A percentile compares a stretch with the other conserved stretches of the same genome.
Conservation (phyloP, 2,113 vertebrate species). For the Catagonus wagneri region DNA sequence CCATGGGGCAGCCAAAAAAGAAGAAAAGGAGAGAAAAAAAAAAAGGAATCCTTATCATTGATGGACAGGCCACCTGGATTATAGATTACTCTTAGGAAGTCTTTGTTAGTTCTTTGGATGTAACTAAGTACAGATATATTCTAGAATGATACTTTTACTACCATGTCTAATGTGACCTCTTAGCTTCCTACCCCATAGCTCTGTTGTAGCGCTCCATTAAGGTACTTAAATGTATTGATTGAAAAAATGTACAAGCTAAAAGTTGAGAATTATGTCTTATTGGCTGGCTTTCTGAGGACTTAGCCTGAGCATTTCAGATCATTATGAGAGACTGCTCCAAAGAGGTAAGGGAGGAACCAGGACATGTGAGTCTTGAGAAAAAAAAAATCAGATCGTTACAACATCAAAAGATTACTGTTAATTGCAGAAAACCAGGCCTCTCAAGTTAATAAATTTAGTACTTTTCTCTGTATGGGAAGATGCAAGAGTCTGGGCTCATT, state of each 20-base stretch:
- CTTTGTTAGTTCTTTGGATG: neutral
- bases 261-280: neutral
- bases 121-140: neutral
- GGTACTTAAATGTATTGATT: neutral
- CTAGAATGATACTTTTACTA: neutral
- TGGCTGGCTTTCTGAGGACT: neutral
- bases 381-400: neutral
- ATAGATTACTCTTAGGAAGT: neutral
- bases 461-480: neutral
- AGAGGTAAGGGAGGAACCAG: neutral
- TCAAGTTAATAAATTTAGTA: neutral
- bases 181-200: neutral
- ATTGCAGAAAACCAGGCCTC: neutral
- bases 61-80: neutral
- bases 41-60: neutral
- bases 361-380: neutral
- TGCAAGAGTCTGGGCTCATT: neutral
- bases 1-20: too few relatives aligned
- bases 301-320: neutral
- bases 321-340: neutral
- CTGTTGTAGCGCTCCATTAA: neutral
- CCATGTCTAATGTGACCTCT: neutral
- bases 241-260: neutral
- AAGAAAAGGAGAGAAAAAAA: neutral
- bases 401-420: neutral